Percentiles rank a stretch among this genome's conserved stretches.
phyloP scores from a whole-genome alignment of 2,797 vertebrate species.

The Microtus californicus region DNA sequence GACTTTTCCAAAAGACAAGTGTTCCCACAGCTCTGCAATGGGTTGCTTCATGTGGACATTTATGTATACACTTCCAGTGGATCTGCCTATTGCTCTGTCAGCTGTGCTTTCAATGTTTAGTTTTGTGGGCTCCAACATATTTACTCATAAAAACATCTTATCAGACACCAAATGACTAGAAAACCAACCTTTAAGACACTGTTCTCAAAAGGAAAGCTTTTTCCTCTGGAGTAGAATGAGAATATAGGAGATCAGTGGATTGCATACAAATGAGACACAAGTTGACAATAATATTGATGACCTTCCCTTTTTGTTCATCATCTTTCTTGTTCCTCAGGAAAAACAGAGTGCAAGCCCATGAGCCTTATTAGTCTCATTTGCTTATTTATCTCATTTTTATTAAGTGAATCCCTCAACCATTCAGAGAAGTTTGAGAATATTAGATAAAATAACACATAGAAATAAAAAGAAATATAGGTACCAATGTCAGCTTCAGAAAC shows the following conservation, averaged over 20 bases:
- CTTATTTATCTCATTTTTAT: constrained; percentile 2
- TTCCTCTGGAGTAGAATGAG: background rate
- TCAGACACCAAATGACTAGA: background rate
- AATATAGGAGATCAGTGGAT: background rate
- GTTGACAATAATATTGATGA: background rate
- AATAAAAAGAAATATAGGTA: constrained; percentile 30
- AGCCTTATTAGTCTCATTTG: background rate
- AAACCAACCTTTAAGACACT: constrained; percentile 40
- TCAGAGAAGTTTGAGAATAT: background rate
- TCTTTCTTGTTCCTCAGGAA: background rate
- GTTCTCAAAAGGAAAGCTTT: background rate
- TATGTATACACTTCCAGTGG: no score
- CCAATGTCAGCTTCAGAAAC: constrained; percentile 23
- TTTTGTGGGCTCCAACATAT: no score
- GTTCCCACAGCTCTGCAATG: no score
- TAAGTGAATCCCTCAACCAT: background rate
- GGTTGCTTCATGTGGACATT: no score
- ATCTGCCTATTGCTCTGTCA: no score
- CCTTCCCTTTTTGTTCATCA: background rate
- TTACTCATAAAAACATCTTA: background rate
- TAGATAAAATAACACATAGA: background rate
- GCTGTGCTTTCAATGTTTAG: no score
- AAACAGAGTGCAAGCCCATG: background rate
- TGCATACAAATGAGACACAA: background rate
- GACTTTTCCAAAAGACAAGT: no score